Conservation (phyloP, 2,113 vertebrate species). For the Sorex fumeus region DNA sequence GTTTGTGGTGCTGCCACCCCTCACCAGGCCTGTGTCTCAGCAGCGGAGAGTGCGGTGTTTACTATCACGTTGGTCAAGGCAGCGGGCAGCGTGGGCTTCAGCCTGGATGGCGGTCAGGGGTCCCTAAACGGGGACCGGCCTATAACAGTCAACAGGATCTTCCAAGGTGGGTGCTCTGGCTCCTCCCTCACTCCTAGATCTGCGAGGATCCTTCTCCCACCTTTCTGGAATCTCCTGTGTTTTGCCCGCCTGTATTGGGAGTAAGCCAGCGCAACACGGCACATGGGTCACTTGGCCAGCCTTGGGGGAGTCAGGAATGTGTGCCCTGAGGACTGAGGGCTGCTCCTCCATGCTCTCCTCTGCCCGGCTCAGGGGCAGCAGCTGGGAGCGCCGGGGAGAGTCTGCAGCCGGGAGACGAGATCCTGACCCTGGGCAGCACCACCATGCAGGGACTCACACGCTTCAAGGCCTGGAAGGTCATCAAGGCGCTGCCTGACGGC, state of each 20-base stretch:
- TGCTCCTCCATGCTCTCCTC: constrained; percentile 32
- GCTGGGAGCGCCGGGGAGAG: constrained; percentile 88
- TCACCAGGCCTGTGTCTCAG: not conserved
- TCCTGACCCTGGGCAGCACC: constrained; percentile 91
- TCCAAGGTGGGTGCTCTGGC: constrained; percentile 89
- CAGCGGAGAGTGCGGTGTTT: constrained; percentile 81
- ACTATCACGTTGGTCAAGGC: constrained; percentile 93
- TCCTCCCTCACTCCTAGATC: no score
- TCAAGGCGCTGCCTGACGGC: constrained; percentile 94
- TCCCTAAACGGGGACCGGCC: constrained; percentile 96
- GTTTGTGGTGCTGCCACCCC: rapidly evolving
- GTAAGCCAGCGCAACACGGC: no score
- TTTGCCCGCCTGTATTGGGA: not conserved
- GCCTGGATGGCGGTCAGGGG: constrained; percentile 96
- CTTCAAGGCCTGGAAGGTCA: constrained; percentile 96
- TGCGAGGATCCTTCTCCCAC: no score
- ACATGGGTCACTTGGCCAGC: not conserved
- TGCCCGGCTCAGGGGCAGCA: constrained; percentile 87
- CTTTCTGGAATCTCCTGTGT: not conserved
- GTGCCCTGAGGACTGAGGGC: not conserved
- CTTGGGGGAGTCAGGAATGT: not conserved
- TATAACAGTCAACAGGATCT: constrained; percentile 93
- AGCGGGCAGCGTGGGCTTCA: constrained; percentile 94
- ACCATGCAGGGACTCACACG: constrained; percentile 92
- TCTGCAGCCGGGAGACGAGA: constrained; percentile 93